Evolutionary conservation across 2,888 invertebrate species (phyloP).

Genomic region (Lamellibrachia satsuma): DNA sequence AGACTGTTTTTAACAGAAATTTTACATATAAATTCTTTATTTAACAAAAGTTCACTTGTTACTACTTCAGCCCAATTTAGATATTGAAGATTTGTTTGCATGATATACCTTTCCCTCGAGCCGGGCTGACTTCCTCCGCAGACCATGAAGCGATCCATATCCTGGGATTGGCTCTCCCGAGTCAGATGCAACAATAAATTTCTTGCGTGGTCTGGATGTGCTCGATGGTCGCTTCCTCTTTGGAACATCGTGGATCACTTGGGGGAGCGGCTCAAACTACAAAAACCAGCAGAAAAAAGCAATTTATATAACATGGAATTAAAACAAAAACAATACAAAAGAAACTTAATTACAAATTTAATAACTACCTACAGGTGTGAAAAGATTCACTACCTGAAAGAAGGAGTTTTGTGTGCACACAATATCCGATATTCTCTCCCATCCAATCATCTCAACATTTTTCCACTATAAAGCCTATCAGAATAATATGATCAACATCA

Average conservation of each 20-base stretch:
- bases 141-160: conserved; percentile 43
- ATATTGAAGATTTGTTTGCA: neutral
- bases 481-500: too few relatives aligned
- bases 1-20: too few relatives aligned
- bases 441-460: too few relatives aligned
- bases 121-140: conserved; percentile 45
- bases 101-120: conserved; percentile 45
- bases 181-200: conserved; percentile 29
- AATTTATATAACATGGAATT: neutral
- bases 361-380: too few relatives aligned
- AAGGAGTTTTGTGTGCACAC: too few relatives aligned
- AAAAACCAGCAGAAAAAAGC: neutral
- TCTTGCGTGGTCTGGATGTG: conserved; percentile 17
- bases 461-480: too few relatives aligned
- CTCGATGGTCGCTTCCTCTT: conserved; percentile 33
- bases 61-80: neutral
- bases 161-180: conserved; percentile 31
- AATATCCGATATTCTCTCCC: too few relatives aligned
- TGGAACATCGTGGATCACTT: conserved; percentile 43
- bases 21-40: neutral
- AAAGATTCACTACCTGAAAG: too few relatives aligned
- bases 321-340: neutral
- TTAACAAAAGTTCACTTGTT: too few relatives aligned
- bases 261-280: conserved; percentile 43
- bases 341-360: neutral